phyloP scores from a whole-genome alignment of 2,113 vertebrate genomes.

The Turnix velox region DNA sequence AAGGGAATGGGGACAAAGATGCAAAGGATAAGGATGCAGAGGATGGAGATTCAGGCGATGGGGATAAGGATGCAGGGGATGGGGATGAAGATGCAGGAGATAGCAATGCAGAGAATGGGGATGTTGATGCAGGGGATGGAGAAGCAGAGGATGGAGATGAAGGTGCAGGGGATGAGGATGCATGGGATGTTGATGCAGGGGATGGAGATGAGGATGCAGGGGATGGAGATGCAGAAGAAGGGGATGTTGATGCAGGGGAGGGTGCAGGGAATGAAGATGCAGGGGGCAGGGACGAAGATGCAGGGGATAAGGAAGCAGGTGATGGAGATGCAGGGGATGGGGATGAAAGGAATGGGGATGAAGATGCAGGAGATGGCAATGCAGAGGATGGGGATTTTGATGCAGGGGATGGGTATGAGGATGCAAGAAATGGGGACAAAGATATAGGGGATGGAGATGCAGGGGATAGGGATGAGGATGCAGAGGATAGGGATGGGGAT shows the following conservation, averaged over 20 bases:
- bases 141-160: background rate
- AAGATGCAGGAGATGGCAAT: too few species aligned
- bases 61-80: background rate
- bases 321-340: background rate
- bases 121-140: too few species aligned
- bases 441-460: too few species aligned
- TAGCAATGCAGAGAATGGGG: background rate
- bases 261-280: background rate
- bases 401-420: background rate
- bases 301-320: too few species aligned
- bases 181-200: background rate
- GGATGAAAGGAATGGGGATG: too few species aligned
- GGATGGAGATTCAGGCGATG: background rate
- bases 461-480: background rate
- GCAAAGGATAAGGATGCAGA: background rate
- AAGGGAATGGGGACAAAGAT: background rate
- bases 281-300: too few species aligned
- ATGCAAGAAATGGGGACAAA: too few species aligned
- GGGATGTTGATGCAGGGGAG: background rate
- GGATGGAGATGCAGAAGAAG: background rate
- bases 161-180: background rate
- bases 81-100: background rate
- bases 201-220: too few species aligned
- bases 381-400: background rate
- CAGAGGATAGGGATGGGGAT: background rate